Conservation (phyloP, 2,797 vertebrate genomes). For the Acrossocheilus wenchowensis region DNA sequence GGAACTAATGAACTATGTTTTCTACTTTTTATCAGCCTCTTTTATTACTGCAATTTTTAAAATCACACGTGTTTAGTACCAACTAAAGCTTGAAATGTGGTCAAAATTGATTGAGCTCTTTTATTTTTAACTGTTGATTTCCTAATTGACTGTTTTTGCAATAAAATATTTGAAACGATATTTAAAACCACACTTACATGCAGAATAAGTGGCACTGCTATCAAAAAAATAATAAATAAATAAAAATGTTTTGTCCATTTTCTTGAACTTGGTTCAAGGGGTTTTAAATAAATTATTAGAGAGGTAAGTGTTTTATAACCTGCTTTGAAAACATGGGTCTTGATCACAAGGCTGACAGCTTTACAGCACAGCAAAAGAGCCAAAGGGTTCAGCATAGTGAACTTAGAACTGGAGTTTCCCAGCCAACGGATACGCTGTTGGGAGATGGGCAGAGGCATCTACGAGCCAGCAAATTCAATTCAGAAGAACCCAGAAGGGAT, state of each 20-base stretch:
- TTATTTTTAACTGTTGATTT: slow-evolving; percentile 4
- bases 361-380: slow-evolving; percentile 59
- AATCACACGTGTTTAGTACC: background rate
- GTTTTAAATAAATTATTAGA: slow-evolving; percentile 48
- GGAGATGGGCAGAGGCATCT: slow-evolving; percentile 61
- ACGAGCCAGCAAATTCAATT: slow-evolving; percentile 71
- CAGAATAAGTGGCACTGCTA: background rate
- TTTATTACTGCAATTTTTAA: slow-evolving; percentile 15
- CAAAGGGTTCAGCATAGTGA: slow-evolving; percentile 64
- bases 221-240: background rate
- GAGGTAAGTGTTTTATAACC: slow-evolving; percentile 49
- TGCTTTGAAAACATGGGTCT: slow-evolving; percentile 46
- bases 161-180: background rate
- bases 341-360: slow-evolving; percentile 60
- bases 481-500: slow-evolving; percentile 68
- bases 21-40: slow-evolving; percentile 26
- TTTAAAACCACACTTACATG: background rate
- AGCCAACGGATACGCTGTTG: slow-evolving; percentile 59
- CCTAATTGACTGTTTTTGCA: background rate
- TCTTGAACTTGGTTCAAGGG: slow-evolving; percentile 36
- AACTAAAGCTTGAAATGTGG: slow-evolving; percentile 4
- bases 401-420: slow-evolving; percentile 61
- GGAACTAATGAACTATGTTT: slow-evolving; percentile 52
- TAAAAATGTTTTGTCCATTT: slow-evolving; percentile 26
- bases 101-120: background rate